Evolutionary conservation across 2,888 invertebrate species (phyloP), one percentile per base, ranked within the genome.

Genomic region (Icerya purchasi): DNA sequence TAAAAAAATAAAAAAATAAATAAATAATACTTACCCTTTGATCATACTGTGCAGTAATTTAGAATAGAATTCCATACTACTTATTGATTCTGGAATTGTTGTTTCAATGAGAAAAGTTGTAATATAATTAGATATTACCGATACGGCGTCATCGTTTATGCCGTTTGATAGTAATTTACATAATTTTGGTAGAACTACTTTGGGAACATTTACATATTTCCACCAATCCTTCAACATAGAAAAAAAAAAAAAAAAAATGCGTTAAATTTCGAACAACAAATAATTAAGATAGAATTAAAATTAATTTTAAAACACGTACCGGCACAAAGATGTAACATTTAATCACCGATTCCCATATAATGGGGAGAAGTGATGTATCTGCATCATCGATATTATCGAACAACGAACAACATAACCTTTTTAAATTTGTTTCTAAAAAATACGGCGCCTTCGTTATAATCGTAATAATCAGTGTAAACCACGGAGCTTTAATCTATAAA

Each of bases 71-170:
- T 75, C 72, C 24, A 72, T 71, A 22, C 74, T 72, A 55, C 75
- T 70, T 58, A 76, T 66, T 19, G 63, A 63, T n/a, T 66, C 63
- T 22, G 76, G 73, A 20, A 72, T 70, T 3, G 83, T 82, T 65
- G 87, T 72, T 66, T 79, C 76, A 2, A 85, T 83, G 55, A 92
- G 69, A 62, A 92, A 75, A 10, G 88, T 87, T 59, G 89, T 72
- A 60, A 92, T 70, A 70, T 83, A 80, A 21, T 84, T 84, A 62
- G 80, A 82, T 65, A 90, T 77, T 5, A 79, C 75, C 57, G 76
- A n/a, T n/a, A n/a, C 72, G 8, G 88, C 86, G 71, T 83, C 85
- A 23, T 86, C 86, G 73, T 83, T 79, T 0, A 86, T 89, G 56
- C 84, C 87, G 67, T 77, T 77, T 63, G 77, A 77, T 52, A 87